Percentiles rank a stretch among this genome's conserved stretches.
Evolutionary conservation across 2,113 vertebrate species (phyloP).

Genomic region (Chloroceryle aenea): DNA sequence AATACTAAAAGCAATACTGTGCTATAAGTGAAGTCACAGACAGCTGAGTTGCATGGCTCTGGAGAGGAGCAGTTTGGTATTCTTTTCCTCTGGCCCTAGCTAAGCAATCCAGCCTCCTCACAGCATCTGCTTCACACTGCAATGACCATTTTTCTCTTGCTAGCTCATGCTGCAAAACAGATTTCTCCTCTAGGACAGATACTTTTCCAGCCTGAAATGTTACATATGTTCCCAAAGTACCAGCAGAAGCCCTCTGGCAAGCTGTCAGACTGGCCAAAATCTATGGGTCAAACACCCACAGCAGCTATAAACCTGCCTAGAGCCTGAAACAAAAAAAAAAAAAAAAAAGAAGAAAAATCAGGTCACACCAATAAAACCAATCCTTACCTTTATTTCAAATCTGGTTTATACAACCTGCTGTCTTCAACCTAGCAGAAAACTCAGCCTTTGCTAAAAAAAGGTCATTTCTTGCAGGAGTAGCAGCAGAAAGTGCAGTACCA

Average conservation of each 20-base stretch:
- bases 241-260: background rate
- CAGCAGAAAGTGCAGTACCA: background rate
- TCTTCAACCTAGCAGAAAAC: background rate
- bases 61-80: background rate
- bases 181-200: constrained; percentile 13
- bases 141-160: background rate
- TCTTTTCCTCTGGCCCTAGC: background rate
- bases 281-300: background rate
- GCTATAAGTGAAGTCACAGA: background rate
- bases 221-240: constrained; percentile 3
- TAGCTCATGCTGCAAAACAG: constrained; percentile 8
- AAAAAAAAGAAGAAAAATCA: background rate
- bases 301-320: background rate
- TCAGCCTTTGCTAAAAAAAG: background rate
- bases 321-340: background rate
- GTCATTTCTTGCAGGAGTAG: background rate
- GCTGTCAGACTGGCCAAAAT: background rate
- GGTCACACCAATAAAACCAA: background rate
- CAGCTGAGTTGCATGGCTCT: background rate
- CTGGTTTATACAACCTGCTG: background rate
- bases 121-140: background rate
- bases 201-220: background rate
- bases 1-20: background rate
- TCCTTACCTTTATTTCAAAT: background rate
- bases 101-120: background rate